Evolutionary conservation across 2,113 vertebrate genomes (phyloP).

Genomic region (Sceloporus undulatus): DNA sequence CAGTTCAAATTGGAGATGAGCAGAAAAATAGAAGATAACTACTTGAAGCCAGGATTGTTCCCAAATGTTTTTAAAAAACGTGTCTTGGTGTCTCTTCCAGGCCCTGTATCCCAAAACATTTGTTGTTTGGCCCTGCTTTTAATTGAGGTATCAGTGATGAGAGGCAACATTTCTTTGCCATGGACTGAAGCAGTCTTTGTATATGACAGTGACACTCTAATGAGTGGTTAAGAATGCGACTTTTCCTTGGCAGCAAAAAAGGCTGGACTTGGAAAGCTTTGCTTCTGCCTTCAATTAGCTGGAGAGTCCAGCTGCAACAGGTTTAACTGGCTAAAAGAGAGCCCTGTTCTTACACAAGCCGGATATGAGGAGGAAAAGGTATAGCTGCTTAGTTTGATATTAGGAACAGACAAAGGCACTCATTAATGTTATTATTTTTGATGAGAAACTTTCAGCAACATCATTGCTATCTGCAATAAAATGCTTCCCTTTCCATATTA

Average conservation of each 20-base stretch:
- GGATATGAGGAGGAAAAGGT: neutral
- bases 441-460: neutral
- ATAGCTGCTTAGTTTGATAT: neutral
- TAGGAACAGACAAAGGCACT: neutral
- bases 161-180: neutral
- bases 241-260: neutral
- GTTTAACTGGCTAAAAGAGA: neutral
- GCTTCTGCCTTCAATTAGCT: neutral
- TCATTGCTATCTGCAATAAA: neutral
- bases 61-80: neutral
- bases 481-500: neutral
- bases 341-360: neutral
- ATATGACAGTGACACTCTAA: constrained; percentile 17
- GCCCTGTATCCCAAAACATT: neutral
- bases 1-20: neutral
- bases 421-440: neutral
- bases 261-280: neutral
- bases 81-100: neutral
- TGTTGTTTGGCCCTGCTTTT: neutral
- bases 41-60: neutral
- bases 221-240: neutral
- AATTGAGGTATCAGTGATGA: neutral
- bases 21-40: neutral
- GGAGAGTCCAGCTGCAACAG: neutral
- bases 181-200: neutral